A percentile compares a stretch with the other conserved stretches of the same genome.
These are phyloP conservation scores for Sebastes matsubarae DNA, from an alignment of 2,797 vertebrate genomes.

Conservation along the genomic window DNA sequence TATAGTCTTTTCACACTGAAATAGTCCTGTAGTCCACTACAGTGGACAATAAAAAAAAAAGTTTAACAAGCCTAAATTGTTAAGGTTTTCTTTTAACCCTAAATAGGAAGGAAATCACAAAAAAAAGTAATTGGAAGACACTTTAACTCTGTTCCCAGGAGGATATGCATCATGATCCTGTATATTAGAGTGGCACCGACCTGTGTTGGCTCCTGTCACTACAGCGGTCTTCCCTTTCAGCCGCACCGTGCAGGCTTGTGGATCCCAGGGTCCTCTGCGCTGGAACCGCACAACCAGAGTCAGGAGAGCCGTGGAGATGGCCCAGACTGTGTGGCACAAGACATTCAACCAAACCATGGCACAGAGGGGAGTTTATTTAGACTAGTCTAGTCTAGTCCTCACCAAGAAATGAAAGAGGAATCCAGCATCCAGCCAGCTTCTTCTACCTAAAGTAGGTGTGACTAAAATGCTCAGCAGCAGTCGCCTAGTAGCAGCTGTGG, in stretches of 20 bases:
- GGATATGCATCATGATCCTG: neutral
- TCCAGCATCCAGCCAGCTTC: rapidly evolving
- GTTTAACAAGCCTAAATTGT: no score
- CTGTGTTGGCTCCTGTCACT: conserved; percentile 89
- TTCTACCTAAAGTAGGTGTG: neutral
- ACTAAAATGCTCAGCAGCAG: no score
- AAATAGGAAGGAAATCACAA: no score
- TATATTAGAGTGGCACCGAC: conserved; percentile 35
- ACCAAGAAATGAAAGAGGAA: rapidly evolving
- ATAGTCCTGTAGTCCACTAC: no score
- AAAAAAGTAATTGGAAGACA: no score
- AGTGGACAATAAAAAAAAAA: no score
- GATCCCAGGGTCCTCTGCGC: conserved; percentile 74
- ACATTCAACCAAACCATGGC: conserved; percentile 57
- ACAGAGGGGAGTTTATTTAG: no score
- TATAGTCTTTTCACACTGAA: no score
- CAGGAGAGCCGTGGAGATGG: conserved; percentile 59
- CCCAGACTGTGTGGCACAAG: conserved; percentile 80
- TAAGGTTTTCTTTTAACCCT: no score
- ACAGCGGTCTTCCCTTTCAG: conserved; percentile 86
- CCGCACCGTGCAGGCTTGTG: conserved; percentile 68
- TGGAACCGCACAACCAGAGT: conserved; percentile 67
- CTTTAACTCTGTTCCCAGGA: no score
- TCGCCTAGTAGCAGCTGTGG: rapidly evolving
- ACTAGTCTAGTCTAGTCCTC: neutral